These are phyloP conservation scores for Willowsia nigromaculata DNA, from an alignment of 2,888 invertebrate genomes.

Conservation along the genomic window DNA sequence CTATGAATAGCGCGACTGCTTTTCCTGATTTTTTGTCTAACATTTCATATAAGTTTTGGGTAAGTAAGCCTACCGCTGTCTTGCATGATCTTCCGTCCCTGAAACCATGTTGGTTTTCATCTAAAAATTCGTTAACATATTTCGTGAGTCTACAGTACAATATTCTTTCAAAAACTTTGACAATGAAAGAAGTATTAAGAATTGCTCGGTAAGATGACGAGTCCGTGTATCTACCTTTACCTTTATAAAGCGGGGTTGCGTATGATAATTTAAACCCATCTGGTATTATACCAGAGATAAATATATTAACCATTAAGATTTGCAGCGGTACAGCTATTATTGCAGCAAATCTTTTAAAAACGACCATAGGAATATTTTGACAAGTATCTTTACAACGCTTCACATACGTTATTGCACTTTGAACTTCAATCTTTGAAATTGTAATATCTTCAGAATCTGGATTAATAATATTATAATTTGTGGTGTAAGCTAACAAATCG, in stretches of 20 bases:
- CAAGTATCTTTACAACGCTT: background rate
- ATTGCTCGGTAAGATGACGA: too few relatives aligned
- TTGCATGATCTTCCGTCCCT: too few relatives aligned
- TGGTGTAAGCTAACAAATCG: background rate
- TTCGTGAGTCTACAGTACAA: background rate
- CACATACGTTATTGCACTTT: background rate
- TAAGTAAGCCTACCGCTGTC: too few relatives aligned
- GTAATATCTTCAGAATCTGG: background rate
- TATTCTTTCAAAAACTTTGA: background rate
- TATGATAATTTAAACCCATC: background rate
- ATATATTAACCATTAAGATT: background rate
- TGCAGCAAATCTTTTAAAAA: background rate
- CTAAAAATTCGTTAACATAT: too few relatives aligned
- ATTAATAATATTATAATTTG: background rate
- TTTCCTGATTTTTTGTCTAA: too few relatives aligned
- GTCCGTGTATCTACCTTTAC: background rate
- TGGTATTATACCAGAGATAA: background rate
- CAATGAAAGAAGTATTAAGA: background rate
- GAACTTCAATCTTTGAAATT: background rate
- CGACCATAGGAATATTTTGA: background rate
- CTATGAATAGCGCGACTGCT: too few relatives aligned
- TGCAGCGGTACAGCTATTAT: background rate
- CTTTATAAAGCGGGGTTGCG: background rate
- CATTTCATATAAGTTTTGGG: too few relatives aligned
- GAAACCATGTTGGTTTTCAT: too few relatives aligned